A percentile compares a stretch with the other conserved stretches of the same genome.
These are phyloP conservation scores for Syngnathus rostellatus DNA, from an alignment of 2,797 vertebrate genomes.

Conservation along the genomic window DNA sequence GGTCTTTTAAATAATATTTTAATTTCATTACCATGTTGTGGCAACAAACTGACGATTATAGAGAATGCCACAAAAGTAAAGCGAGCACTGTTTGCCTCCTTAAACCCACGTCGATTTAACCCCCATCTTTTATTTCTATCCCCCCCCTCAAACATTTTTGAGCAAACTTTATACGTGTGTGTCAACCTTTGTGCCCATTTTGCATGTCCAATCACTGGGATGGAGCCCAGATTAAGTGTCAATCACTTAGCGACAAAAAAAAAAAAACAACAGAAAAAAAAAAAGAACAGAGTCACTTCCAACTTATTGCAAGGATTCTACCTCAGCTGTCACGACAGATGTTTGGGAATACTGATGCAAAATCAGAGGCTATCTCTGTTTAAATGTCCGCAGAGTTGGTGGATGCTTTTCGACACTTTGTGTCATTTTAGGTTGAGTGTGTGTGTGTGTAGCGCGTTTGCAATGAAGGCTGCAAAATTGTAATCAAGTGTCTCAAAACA, in stretches of 20 bases:
- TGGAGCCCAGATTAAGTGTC: conserved; percentile 56
- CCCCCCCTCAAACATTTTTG: not conserved
- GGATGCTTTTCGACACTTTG: conserved; percentile 18
- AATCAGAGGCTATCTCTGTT: conserved; percentile 64
- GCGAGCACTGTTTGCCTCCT: conserved; percentile 51
- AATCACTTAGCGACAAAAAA: conserved; percentile 55
- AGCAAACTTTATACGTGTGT: conserved; percentile 18
- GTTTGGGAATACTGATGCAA: conserved; percentile 76
- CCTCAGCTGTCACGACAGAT: conserved; percentile 75
- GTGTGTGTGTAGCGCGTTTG: conserved; percentile 17
- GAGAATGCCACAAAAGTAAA: conserved; percentile 50
- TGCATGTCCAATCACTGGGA: conserved; percentile 63
- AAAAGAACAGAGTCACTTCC: conserved; percentile 58
- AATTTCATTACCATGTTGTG: conserved; percentile 28
- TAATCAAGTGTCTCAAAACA: conserved; percentile 47
- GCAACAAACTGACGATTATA: conserved; percentile 42
- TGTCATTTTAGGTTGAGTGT: conserved; percentile 10
- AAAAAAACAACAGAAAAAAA: too few relatives aligned
- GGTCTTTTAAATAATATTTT: conserved; percentile 49
- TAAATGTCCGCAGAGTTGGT: conserved; percentile 62
- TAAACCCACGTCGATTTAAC: conserved; percentile 16
- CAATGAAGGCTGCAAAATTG: conserved; percentile 72
- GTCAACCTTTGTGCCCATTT: conserved; percentile 24
- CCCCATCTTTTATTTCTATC: not conserved
- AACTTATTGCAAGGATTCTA: conserved; percentile 77